Evolutionary conservation across 2,888 invertebrate species (phyloP), one percentile per base, ranked within the genome.

Genomic region (Drosophila koepferae): DNA sequence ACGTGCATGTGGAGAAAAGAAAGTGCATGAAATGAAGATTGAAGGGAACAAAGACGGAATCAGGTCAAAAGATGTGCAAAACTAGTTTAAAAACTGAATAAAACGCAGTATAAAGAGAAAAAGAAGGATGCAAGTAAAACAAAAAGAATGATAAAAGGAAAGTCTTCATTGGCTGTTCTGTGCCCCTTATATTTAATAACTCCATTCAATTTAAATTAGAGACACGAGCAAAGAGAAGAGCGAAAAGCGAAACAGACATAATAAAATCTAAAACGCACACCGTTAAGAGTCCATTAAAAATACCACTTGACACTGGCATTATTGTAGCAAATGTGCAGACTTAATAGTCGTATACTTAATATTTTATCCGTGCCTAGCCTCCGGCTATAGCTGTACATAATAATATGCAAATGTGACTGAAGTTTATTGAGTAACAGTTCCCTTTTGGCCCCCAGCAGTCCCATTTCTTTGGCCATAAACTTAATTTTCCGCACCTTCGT

Each of bases 31-130:
- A 55, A 63, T 61, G 41, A 55, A 58, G 43, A 58, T 58, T 44
- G 71, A 66, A 61, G 54, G 31, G 55, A 55, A 59, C 51, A 55
- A 63, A 40, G 60, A 66, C 69, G 74, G 66, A 79, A 74, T 74
- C 43, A 65, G 75, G 49, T 66, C 34, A 16, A 61, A 65, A 61
- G 53, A 77, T 59, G 54, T 38, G 46, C 28, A 16, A 48, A 38
- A 10, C 48, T 48, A 48, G 63, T 63, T 48, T 12, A 18, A 48
- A 14, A 63, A 38, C 28, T 23, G 10, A 23, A 43, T 44, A 58
- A 56, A 28, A 58, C 23, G 48, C 2, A 18, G 10, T 5, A 18
- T 2, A 48, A 28, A 2, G n/a, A 28, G 12, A 20, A 38, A 31
- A 2, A 3, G 4, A 48, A 16, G 16, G 5, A 48, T 4, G 4